A percentile compares a stretch with the other conserved stretches of the same genome.
phyloP scores from a whole-genome alignment of 2,888 invertebrate species.

The Alcis repandata region DNA sequence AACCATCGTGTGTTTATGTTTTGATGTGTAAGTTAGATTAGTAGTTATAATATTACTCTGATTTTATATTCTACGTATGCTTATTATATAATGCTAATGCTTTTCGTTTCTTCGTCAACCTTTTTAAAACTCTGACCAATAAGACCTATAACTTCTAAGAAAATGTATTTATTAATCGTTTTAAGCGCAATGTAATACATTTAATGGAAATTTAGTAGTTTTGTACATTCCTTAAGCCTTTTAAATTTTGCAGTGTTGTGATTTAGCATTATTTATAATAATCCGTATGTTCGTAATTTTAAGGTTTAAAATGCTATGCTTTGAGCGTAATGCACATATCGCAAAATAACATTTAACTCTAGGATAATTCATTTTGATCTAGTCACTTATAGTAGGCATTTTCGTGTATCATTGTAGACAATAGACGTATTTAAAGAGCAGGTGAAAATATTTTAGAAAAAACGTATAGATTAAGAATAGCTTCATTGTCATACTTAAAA shows the following conservation, averaged over 20 bases:
- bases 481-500: background rate
- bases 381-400: constrained; percentile 48
- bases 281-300: constrained; percentile 41
- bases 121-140: constrained; percentile 4
- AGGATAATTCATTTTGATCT: constrained; percentile 48
- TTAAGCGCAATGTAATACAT: constrained; percentile 1
- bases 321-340: constrained; percentile 68
- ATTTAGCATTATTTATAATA: constrained; percentile 59
- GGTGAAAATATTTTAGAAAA: background rate
- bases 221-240: constrained; percentile 59
- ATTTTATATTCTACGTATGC: too few relatives aligned
- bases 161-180: background rate
- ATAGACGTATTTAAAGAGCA: background rate
- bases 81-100: too few relatives aligned
- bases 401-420: background rate
- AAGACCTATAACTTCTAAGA: background rate
- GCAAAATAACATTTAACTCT: constrained; percentile 48
- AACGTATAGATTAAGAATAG: background rate
- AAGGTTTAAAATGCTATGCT: constrained; percentile 62
- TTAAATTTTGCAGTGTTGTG: constrained; percentile 71
- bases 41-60: too few relatives aligned
- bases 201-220: constrained; percentile 15
- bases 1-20: too few relatives aligned
- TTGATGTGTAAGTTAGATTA: too few relatives aligned
- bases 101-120: background rate